Evolutionary conservation across 1,140 invertebrate genomes (phyloP).

Genomic region (Bombus polaris): DNA sequence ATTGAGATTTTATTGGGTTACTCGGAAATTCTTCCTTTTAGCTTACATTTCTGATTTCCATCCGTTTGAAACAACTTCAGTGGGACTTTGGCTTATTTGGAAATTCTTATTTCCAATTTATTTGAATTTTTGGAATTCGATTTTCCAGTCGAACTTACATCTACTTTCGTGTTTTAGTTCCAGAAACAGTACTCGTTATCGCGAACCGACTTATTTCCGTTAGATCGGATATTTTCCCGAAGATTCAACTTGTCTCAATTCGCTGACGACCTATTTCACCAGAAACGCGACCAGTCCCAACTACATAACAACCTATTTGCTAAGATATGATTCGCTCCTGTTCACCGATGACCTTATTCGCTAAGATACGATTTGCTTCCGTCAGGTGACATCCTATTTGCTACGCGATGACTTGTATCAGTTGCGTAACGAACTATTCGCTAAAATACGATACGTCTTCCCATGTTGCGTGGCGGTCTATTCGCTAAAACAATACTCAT

Average conservation of each 20-base stretch:
- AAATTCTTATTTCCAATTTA: no score
- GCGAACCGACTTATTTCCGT: background rate
- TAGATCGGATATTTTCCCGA: background rate
- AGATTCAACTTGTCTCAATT: background rate
- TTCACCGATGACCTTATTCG: conserved; percentile 12
- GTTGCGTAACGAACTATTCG: conserved; percentile 33
- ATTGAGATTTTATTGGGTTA: no score
- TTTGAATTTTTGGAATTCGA: no score
- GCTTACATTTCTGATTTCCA: no score
- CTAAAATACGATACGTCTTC: background rate
- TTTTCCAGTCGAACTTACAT: no score
- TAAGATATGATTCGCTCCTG: conserved; percentile 10
- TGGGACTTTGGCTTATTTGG: no score
- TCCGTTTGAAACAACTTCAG: no score
- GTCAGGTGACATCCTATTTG: conserved; percentile 15
- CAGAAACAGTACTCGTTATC: background rate
- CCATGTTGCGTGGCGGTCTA: background rate
- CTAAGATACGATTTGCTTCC: conserved; percentile 11
- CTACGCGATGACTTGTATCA: conserved; percentile 30
- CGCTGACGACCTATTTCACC: background rate
- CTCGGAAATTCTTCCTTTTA: no score
- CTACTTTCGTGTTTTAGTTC: no score
- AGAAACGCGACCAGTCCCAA: background rate
- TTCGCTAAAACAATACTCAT: background rate
- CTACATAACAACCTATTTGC: conserved; percentile 32